Base-by-base conservation (phyloP, 2,113 vertebrate species). In the Octodon degus region DNA sequence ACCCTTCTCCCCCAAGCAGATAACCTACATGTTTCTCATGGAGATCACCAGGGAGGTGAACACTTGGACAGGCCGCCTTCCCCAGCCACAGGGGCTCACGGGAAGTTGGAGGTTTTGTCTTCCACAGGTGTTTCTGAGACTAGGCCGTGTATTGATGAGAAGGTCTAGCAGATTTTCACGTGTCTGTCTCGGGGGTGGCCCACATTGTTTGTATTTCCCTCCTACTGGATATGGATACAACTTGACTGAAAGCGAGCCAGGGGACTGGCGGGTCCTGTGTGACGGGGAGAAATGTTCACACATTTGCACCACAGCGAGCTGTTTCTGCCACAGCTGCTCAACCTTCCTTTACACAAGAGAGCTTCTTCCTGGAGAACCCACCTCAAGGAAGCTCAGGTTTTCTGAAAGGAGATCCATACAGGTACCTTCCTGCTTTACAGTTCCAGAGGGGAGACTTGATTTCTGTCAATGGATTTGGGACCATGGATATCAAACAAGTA, bases 161-260 rank as follows among this genome's bases (percentile, higher is more conserved):
- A 47, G 0, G 3, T 53, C 17, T 27, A 12, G 32, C 25, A 70
- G 14, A 37, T 85, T 86, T 86, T 62, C 40, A n/a, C n/a, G 20
- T 32, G 10, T 6, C 19, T 10, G 1, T 74, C 14, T 77, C 24
- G 4, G 6, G 34, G 20, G 40, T 13, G 47, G 11, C 20, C 53
- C 7, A 0, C 17, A 6, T 34, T 16, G 53, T 89, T 68, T 91
- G 19, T 81, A 9, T 7, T 86, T 74, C 20, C 12, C 53, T 87
- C 60, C 27, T 19, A 0, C 34, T 58, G 14, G 20, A 2, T 30
- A 2, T 22, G 24, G 24, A 4, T 20, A 67, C 13, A 9, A 24
- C 0, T 25, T 79, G 53, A 74, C 40, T 24, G 9, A 3, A 58
- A 65, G 14, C 13, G 16, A 91, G 7, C 60, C 5, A 19, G 50